Percentiles rank a stretch among this genome's conserved stretches.
Conservation (phyloP, 2,797 vertebrate species). For the Sebastes reedi region DNA sequence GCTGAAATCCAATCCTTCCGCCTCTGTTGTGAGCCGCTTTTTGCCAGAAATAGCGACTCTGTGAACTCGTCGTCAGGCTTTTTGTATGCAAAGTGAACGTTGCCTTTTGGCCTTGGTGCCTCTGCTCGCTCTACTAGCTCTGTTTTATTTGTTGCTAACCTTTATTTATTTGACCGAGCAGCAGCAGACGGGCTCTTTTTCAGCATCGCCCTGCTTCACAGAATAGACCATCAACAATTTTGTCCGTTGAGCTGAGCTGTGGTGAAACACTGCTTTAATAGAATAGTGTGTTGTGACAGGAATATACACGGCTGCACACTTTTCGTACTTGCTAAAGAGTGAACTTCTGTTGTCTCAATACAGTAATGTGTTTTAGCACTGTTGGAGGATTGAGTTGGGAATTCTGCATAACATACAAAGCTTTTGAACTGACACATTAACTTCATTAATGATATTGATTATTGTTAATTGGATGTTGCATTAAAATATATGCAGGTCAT, state of each 20-base stretch:
- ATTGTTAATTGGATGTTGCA: neutral
- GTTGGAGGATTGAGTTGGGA: neutral
- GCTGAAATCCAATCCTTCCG: conserved; percentile 47
- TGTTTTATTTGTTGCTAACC: conserved; percentile 18
- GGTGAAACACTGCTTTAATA: neutral
- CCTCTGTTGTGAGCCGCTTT: conserved; percentile 12
- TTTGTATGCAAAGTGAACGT: conserved; percentile 5
- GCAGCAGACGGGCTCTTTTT: neutral
- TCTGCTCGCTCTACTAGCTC: conserved; percentile 6
- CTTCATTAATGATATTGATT: neutral
- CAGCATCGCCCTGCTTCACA: neutral
- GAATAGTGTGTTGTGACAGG: neutral
- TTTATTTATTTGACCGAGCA: conserved; percentile 22
- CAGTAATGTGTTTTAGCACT: neutral
- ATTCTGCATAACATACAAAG: neutral
- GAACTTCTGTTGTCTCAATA: neutral
- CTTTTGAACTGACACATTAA: neutral
- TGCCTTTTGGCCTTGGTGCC: neutral
- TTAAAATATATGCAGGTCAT: neutral
- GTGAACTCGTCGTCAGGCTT: conserved; percentile 18
- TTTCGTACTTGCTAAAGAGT: neutral
- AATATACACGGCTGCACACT: neutral
- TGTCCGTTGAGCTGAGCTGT: neutral
- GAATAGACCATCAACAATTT: neutral
- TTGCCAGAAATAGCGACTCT: conserved; percentile 28